Evolutionary conservation across 2,797 vertebrate species (phyloP).

Genomic region (Petrocephalus schoutedeni): DNA sequence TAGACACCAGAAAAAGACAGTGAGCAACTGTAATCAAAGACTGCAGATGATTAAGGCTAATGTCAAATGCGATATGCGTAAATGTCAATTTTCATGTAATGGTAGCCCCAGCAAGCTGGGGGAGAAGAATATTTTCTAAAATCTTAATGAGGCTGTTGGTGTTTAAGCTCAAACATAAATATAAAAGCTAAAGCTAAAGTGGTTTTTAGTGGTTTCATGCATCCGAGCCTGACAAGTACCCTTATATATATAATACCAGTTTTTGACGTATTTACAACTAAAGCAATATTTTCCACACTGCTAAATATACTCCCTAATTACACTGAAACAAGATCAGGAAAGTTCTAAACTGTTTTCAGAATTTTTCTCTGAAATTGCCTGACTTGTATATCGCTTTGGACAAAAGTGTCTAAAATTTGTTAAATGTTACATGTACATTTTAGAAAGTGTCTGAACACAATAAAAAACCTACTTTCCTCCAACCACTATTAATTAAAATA

Average conservation of each 20-base stretch:
- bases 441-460: not conserved
- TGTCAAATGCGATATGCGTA: not conserved
- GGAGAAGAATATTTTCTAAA: not conserved
- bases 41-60: not conserved
- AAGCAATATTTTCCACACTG: not conserved
- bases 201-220: not conserved
- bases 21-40: not conserved
- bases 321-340: no score
- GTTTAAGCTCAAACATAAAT: not conserved
- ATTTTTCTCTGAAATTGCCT: not conserved
- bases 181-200: not conserved
- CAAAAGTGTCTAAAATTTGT: not conserved
- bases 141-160: not conserved
- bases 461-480: not conserved
- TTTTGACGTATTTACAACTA: not conserved
- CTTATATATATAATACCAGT: not conserved
- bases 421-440: not conserved
- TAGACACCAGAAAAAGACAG: not conserved
- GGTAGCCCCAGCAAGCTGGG: not conserved
- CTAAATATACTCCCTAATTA: not conserved
- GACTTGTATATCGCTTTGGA: not conserved
- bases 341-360: not conserved
- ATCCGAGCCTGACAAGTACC: not conserved
- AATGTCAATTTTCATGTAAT: not conserved
- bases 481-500: not conserved